phyloP scores from a whole-genome alignment of 37 sponge, comb jelly and placozoan genomes.

The Petrosia ficiformis region DNA sequence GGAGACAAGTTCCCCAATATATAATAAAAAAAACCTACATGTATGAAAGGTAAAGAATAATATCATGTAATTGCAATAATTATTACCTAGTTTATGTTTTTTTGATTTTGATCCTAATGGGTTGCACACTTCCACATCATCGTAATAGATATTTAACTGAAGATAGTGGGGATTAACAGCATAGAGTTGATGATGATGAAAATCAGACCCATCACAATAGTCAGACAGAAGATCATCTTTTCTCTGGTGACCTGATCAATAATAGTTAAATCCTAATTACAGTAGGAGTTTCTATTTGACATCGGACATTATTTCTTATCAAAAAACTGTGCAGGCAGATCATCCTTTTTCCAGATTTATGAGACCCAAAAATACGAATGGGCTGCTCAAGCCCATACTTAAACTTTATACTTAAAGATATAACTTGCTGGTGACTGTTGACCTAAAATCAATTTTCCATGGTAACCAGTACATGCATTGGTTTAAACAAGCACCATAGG shows the following conservation, averaged over 20 bases:
- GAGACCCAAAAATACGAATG: too few relatives aligned
- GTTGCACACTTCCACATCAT: conserved; percentile 64
- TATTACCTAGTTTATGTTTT: conserved; percentile 64
- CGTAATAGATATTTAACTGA: conserved; percentile 58
- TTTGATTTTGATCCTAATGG: conserved; percentile 47
- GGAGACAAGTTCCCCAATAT: conserved; percentile 38
- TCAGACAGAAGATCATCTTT: conserved; percentile 29
- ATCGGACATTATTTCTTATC: too few relatives aligned
- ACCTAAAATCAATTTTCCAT: too few relatives aligned
- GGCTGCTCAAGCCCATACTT: too few relatives aligned
- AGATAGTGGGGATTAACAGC: conserved; percentile 9
- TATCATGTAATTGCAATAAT: not conserved
- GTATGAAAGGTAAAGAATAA: not conserved
- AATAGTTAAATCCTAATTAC: too few relatives aligned
- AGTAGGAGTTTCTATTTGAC: too few relatives aligned
- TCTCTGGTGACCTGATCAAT: not conserved
- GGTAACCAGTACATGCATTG: too few relatives aligned
- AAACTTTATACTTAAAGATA: not conserved
- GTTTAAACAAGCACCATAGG: too few relatives aligned
- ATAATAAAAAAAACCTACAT: conserved; percentile 47
- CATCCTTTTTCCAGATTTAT: too few relatives aligned
- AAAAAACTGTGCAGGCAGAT: too few relatives aligned
- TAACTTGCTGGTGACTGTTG: too few relatives aligned
- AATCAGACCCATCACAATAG: conserved; percentile 50
- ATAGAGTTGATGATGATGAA: conserved; percentile 27